Base-by-base conservation (phyloP, 2,888 invertebrate species). In the Meandrusa payeni region DNA sequence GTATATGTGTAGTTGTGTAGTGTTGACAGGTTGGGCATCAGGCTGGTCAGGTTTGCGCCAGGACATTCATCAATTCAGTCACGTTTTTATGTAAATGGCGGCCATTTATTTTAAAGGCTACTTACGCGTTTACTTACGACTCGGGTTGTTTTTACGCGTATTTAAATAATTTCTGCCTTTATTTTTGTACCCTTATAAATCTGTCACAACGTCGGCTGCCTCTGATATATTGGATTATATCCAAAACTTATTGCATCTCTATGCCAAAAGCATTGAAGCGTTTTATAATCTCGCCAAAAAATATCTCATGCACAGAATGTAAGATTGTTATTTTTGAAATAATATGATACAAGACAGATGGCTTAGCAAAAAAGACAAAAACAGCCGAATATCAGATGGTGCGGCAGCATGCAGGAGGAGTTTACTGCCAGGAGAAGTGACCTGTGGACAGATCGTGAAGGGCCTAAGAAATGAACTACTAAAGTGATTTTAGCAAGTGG, bases 151-250 rank as follows among this genome's bases (percentile, higher is more conserved):
- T 41, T 27, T 13, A 1, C 22, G 11, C 22, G 19, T 2, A 13
- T 36, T 12, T 34, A 36, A 34, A 36, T n/a, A 41, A 29, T 36
- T 28, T 9, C 32, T 32, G 7, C 6, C 27, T 27, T 27, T 27
- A 13, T 33, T 27, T 34, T 12, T 15, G 29, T 20, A 34, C 34
- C 27, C 23, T 28, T 41, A 41, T 41, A 41, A 41, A 41, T 41
- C 34, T 28, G 34, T 41, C 34, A 23, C 34, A 28, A 1, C 13
- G 34, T 12, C 27, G 20, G 41, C 20, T 7, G 28, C 28, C 5
- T 19, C 15, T 34, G 34, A 41, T 41, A 23, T 36, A 34, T 41
- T 17, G 41, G 41, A 15, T 10, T 11, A 41, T 3, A 23, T 28
- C 34, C 11, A 34, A 41, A 41, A 41, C 22, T 36, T 34, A 41